phyloP scores from a whole-genome alignment of 2,113 vertebrate species.

The Dromas ardeola region DNA sequence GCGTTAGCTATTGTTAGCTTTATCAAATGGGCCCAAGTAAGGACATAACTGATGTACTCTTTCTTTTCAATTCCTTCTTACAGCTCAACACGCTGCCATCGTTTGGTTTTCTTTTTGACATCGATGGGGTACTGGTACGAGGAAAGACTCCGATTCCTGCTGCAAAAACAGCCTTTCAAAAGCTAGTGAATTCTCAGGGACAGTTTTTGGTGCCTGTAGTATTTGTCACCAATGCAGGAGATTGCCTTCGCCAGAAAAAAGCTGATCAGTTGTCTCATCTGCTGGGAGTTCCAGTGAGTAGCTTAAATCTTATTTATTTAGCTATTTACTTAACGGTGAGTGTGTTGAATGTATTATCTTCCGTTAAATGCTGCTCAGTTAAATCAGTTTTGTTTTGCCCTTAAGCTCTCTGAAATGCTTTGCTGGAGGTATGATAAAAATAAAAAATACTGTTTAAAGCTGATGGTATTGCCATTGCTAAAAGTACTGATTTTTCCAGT shows the following conservation, averaged over 20 bases:
- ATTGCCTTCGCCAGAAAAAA: conserved; percentile 84
- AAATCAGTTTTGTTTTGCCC: neutral
- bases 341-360: neutral
- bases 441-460: neutral
- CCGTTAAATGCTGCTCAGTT: neutral
- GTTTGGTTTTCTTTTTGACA: conserved; percentile 86
- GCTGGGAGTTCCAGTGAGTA: conserved; percentile 84
- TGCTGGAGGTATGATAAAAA: neutral
- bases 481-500: neutral
- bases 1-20: neutral
- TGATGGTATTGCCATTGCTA: neutral
- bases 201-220: conserved; percentile 85
- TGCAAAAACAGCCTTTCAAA: conserved; percentile 82
- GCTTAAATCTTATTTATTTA: neutral
- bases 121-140: conserved; percentile 87
- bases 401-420: neutral
- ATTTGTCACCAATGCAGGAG: conserved; percentile 93
- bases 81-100: conserved; percentile 68
- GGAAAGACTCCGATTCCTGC: conserved; percentile 84
- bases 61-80: neutral
- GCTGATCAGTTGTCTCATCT: conserved; percentile 85
- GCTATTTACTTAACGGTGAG: neutral
- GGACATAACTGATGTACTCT: neutral
- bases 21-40: accelerated
- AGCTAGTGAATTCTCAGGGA: conserved; percentile 79